Base-by-base conservation (phyloP, 2,113 vertebrate genomes). In the Aix galericulata region DNA sequence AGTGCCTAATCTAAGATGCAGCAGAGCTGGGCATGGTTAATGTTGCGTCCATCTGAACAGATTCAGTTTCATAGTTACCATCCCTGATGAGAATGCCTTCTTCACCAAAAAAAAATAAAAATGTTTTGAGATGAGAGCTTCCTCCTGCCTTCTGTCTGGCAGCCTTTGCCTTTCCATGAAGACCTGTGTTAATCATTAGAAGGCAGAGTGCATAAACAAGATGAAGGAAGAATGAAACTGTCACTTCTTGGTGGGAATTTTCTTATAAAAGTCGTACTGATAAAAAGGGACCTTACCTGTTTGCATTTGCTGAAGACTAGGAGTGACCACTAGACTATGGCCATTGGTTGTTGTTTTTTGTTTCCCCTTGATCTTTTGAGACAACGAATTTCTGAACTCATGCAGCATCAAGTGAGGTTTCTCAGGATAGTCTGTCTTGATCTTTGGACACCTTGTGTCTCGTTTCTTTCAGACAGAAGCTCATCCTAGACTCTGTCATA, bases 381-480 rank as follows among this genome's bases (percentile, higher is more conserved):
- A 15, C 16, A 50, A 1, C 50, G 11, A 36, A 56, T 74, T 60
- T 78, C 62, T 53, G 36, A 72, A 58, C 11, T 67, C 8, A 1
- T 17, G 13, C 32, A 75, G 16, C 0, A 0, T 72, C 9, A 86
- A 55, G 5, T 1, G 7, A 88, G 52, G 52, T 12, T 63, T 83
- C 36, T 80, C n/a, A 38, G 20, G 25, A 2, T 18, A 76, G 31
- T 27, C 42, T 56, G 23, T n/a, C 21, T 59, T 23, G n/a, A 5
- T 25, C 55, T 79, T 68, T 72, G 67, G n/a, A 7, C 58, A 76
- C 20, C 21, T 46, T 42, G 22, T 20, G 46, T 63, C 17, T 86
- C 46, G 13, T 23, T 93, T 83, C 48, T 81, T 56, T 73, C 32
- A 31, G 25, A 36, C 1, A 8, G 52, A 67, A 68, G 11, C 77